These are phyloP conservation scores for Sibirionetta formosa DNA, from an alignment of 2,797 vertebrate species.

Conservation along the genomic window DNA sequence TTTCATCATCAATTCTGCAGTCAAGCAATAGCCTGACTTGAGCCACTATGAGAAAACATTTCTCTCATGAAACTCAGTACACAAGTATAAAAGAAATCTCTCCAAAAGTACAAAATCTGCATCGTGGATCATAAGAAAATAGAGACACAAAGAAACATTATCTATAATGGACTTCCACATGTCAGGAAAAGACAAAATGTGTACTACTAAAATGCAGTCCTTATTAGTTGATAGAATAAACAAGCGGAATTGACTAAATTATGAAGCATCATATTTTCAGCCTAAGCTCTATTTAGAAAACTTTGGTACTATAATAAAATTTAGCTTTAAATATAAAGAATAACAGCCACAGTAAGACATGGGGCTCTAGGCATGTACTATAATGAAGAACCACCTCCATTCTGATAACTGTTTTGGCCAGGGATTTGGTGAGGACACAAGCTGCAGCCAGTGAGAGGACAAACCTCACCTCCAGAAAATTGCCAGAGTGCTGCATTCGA, in stretches of 20 bases:
- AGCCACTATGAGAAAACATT: neutral
- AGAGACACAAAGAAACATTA: neutral
- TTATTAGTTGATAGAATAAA: neutral
- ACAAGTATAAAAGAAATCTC: neutral
- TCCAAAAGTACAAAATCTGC: neutral
- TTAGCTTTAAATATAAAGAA: neutral
- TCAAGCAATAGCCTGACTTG: neutral
- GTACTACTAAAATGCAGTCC: neutral
- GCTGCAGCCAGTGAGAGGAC: neutral
- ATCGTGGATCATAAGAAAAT: neutral
- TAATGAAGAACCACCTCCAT: neutral
- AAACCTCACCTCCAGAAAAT: too few relatives aligned
- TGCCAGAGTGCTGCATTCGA: too few relatives aligned
- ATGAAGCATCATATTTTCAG: neutral
- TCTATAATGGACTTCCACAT: fast-evolving
- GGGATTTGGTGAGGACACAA: neutral
- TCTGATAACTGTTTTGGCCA: neutral
- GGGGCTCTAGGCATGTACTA: neutral
- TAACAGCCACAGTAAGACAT: neutral
- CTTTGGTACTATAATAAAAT: neutral
- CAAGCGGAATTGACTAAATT: neutral
- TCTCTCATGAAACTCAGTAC: neutral
- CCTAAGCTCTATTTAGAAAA: neutral
- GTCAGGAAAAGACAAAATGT: neutral
- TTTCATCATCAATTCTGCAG: neutral